A percentile compares a stretch with the other conserved stretches of the same genome.
phyloP scores from a whole-genome alignment of 2,888 invertebrate genomes.

The Micropterix aruncella region DNA sequence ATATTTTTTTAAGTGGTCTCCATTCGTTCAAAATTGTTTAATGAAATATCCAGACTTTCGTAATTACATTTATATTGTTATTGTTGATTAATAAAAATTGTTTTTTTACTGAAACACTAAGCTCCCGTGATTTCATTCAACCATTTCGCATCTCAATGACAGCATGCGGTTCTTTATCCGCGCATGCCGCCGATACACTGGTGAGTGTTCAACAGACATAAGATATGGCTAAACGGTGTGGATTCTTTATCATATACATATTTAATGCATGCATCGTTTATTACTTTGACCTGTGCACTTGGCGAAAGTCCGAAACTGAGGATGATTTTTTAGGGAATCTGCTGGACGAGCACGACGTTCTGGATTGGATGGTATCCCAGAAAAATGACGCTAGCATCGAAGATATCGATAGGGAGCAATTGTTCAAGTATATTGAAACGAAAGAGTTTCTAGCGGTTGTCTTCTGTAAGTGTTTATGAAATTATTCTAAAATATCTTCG shows the following conservation, averaged over 20 bases:
- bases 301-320: neutral
- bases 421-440: slow-evolving; percentile 73
- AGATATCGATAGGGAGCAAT: slow-evolving; percentile 70
- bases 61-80: neutral
- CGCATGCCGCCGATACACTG: slow-evolving; percentile 36
- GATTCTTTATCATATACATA: slow-evolving; percentile 21
- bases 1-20: slow-evolving; percentile 1
- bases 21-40: neutral
- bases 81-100: neutral
- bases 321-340: slow-evolving; percentile 31
- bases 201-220: slow-evolving; percentile 29
- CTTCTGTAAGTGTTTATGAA: slow-evolving; percentile 62
- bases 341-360: slow-evolving; percentile 64
- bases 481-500: no score
- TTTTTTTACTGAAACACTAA: slow-evolving; percentile 2
- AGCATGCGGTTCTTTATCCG: slow-evolving; percentile 16
- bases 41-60: neutral
- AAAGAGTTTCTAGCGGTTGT: slow-evolving; percentile 86
- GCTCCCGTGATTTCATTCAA: slow-evolving; percentile 1
- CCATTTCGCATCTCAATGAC: slow-evolving; percentile 1
- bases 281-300: neutral
- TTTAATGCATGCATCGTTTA: neutral
- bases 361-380: slow-evolving; percentile 85
- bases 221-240: slow-evolving; percentile 35
- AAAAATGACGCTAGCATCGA: slow-evolving; percentile 86